These are phyloP conservation scores for Drosophila cracens DNA, from an alignment of 2,888 invertebrate genomes.

Conservation along the genomic window DNA sequence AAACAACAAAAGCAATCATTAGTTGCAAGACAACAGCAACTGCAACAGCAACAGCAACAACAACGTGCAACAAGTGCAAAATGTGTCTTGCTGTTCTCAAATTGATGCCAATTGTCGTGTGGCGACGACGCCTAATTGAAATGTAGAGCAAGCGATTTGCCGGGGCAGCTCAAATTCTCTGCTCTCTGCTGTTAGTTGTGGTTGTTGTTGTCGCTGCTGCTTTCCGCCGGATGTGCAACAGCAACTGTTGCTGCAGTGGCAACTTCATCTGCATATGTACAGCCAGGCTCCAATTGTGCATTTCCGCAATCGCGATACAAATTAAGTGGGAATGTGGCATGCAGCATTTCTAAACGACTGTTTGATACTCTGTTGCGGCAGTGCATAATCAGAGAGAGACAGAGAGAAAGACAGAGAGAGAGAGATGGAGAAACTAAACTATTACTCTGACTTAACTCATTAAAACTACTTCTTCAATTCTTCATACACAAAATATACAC, in stretches of 20 bases:
- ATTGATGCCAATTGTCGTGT: conserved; percentile 71
- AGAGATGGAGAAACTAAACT: not conserved
- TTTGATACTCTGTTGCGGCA: not conserved
- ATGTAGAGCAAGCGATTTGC: conserved; percentile 66
- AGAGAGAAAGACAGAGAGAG: fast-evolving
- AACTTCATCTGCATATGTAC: conserved; percentile 58
- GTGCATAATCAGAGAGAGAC: not conserved
- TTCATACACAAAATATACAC: not conserved
- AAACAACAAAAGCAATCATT: conserved; percentile 61
- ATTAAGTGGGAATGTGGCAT: not conserved
- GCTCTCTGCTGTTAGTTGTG: not conserved
- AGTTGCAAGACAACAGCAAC: conserved; percentile 27
- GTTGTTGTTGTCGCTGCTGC: conserved; percentile 1
- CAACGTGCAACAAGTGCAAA: conserved; percentile 29
- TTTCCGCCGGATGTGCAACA: conserved; percentile 57
- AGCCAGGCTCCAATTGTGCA: conserved; percentile 41
- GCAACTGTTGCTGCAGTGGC: conserved; percentile 29
- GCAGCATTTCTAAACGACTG: not conserved
- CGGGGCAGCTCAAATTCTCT: conserved; percentile 4
- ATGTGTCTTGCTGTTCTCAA: conserved; percentile 62
- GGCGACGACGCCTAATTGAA: conserved; percentile 68
- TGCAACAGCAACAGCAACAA: conserved; percentile 15
- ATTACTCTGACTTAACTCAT: not conserved
- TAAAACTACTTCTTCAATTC: not conserved
- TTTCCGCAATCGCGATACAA: conserved; percentile 36